phyloP scores from a whole-genome alignment of 2,113 vertebrate species.

The Butorides virescens region DNA sequence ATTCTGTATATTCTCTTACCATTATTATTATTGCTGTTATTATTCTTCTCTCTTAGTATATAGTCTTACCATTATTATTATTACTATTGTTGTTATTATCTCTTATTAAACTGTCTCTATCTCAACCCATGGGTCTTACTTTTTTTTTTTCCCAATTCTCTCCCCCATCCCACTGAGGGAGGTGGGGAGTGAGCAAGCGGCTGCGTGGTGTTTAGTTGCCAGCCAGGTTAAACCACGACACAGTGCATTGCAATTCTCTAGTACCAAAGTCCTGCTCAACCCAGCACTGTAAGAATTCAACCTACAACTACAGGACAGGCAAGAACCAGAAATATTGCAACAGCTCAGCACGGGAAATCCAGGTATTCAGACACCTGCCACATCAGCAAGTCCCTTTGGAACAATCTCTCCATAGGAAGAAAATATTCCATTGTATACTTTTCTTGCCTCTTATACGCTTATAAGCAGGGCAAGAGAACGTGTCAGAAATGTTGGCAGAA shows the following conservation, averaged over 20 bases:
- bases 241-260: background rate
- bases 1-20: too few species aligned
- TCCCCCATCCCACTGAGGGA: too few species aligned
- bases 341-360: background rate
- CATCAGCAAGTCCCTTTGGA: background rate
- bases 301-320: background rate
- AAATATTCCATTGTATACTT: background rate
- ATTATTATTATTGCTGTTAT: too few species aligned
- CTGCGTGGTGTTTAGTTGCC: too few species aligned
- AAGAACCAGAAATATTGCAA: conserved; percentile 9
- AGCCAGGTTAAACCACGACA: too few species aligned
- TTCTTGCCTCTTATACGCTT: background rate
- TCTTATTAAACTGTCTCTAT: too few species aligned
- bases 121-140: too few species aligned
- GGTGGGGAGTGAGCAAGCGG: too few species aligned
- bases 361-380: background rate
- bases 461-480: background rate
- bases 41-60: too few species aligned
- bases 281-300: background rate
- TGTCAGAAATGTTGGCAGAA: background rate
- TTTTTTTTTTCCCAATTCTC: too few species aligned
- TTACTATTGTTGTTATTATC: too few species aligned
- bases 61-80: too few species aligned
- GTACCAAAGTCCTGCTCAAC: background rate
- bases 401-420: background rate